phyloP scores from a whole-genome alignment of 2,888 invertebrate species.

The Acanthococcus lagerstroemiae region DNA sequence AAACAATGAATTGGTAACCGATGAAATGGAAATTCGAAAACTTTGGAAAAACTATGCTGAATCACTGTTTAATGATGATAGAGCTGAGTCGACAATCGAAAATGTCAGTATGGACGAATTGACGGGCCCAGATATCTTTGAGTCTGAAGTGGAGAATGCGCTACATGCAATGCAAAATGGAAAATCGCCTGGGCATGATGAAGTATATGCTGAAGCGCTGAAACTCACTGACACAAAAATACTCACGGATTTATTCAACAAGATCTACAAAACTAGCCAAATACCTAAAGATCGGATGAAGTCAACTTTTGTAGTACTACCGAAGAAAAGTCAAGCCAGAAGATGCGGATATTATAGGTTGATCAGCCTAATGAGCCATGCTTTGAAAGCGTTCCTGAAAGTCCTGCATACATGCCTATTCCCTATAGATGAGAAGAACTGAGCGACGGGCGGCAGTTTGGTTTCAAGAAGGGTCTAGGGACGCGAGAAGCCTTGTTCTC shows the following conservation, averaged over 20 bases:
- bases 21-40: background rate
- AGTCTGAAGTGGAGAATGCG: constrained; percentile 7
- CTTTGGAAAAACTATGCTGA: background rate
- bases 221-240: background rate
- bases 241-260: background rate
- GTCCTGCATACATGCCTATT: background rate
- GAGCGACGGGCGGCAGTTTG: constrained; percentile 1
- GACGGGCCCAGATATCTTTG: constrained; percentile 7
- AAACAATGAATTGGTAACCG: too few relatives aligned
- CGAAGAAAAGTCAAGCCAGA: background rate
- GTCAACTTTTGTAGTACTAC: too few relatives aligned
- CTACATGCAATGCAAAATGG: constrained; percentile 8
- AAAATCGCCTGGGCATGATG: constrained; percentile 7
- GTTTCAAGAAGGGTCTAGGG: constrained; percentile 1
- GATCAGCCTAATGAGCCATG: constrained; percentile 3
- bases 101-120: background rate
- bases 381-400: background rate
- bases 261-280: too few relatives aligned
- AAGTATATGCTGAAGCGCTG: background rate
- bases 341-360: too few relatives aligned
- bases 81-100: background rate
- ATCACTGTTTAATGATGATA: background rate
- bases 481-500: constrained; percentile 2
- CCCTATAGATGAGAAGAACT: background rate
- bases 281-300: too few relatives aligned